These are phyloP conservation scores for Bothrops jararaca DNA, from an alignment of 2,113 vertebrate species.

Conservation along the genomic window DNA sequence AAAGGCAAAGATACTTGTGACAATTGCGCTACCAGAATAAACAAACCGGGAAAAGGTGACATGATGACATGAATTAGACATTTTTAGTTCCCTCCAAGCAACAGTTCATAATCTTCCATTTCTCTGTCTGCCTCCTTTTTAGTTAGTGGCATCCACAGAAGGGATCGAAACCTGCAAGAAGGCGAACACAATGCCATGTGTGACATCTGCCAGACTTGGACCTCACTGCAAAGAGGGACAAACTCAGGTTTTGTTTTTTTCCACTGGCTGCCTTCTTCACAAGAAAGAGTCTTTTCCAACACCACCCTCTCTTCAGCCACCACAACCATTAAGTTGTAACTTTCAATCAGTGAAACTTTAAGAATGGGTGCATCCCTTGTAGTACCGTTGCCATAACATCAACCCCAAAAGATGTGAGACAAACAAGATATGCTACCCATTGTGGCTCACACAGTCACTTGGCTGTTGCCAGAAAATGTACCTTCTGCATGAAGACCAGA, in stretches of 20 bases:
- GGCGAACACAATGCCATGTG: not conserved
- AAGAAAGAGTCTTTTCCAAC: not conserved
- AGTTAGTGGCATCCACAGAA: not conserved
- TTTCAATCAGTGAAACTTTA: not conserved
- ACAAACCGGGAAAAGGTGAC: not conserved
- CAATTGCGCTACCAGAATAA: not conserved
- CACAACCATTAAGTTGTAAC: not conserved
- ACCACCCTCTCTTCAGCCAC: too few species aligned
- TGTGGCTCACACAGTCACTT: not conserved
- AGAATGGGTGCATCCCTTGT: not conserved
- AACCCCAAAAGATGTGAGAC: not conserved
- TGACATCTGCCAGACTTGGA: too few species aligned
- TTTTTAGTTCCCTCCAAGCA: not conserved
- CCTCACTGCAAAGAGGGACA: not conserved
- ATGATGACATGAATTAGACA: not conserved
- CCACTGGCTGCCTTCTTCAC: not conserved
- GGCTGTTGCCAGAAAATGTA: not conserved
- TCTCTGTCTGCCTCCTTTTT: not conserved
- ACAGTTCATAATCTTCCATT: not conserved
- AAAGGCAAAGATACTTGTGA: not conserved
- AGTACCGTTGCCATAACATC: not conserved
- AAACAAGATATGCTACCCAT: too few species aligned
- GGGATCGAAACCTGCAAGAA: not conserved
- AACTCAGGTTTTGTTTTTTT: not conserved
- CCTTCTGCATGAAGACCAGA: too few species aligned